Evolutionary conservation across 1,140 invertebrate genomes (phyloP), one percentile per base, ranked within the genome.

Genomic region (Drosophila cardini): DNA sequence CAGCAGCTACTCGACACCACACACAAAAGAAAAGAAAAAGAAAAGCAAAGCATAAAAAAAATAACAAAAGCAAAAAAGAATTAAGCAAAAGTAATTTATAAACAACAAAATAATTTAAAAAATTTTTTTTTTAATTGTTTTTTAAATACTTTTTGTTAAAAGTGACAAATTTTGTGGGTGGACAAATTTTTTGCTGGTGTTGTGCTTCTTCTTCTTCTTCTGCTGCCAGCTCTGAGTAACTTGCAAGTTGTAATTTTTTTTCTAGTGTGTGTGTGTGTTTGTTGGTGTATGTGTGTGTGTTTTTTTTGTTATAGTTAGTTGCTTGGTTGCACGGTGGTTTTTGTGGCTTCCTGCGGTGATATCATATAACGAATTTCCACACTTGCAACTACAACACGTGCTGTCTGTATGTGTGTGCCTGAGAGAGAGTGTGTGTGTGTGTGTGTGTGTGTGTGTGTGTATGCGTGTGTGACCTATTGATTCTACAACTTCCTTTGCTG

Each of bases 291-390:
- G 21, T 26, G 21, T 26, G 21, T 26, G 21, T 26, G 21, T 38
- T 43, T 52, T 50, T 71, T 80, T 78, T 69, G 78, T 48, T 16
- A 8, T 18, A 45, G 6, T 48, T 48, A n/a, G 46, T 48, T 48
- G 7, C 46, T 26, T 48, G n/a, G 48, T 36, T 60, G 55, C 53
- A 58, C 8, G 62, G 15, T 68, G 56, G 48, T 63, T 74, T 79
- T 65, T 87, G 84, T 89, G 79, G 83, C 84, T 87, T 87, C 80
- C 48, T 76, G 78, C 61, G 76, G 78, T 87, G 83, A 83, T 87
- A 87, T 87, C 83, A 89, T 83, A 83, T 86, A 87, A 68, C 46
- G 46, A 57, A 74, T 56, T 73, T 48, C 57, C 30, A 62, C 48
- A 58, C 30, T 53, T 57, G 48, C 67, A 70, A 60, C 63, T 50